phyloP scores from a whole-genome alignment of 1,140 invertebrate species.

The Heliconius congener region DNA sequence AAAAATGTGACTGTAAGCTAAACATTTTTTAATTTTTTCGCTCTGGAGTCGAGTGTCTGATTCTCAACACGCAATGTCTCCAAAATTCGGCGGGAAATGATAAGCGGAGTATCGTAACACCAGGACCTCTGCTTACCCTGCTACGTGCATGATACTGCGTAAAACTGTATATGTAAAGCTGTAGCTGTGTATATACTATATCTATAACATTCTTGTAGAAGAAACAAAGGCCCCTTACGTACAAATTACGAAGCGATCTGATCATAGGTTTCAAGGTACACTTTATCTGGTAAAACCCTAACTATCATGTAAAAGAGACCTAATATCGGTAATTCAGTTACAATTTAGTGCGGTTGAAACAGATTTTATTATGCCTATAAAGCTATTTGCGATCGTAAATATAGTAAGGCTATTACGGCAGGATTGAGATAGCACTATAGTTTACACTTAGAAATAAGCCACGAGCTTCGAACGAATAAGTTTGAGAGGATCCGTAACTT shows the following conservation, averaged over 20 bases:
- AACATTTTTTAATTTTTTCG: too few species aligned
- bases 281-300: background rate
- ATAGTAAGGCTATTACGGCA: background rate
- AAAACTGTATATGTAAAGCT: too few species aligned
- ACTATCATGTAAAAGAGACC: background rate
- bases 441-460: slow-evolving; percentile 10
- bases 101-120: too few species aligned
- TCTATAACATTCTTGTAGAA: too few species aligned
- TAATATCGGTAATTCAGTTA: background rate
- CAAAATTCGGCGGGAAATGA: too few species aligned
- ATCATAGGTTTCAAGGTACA: background rate
- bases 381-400: slow-evolving; percentile 8
- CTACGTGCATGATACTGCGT: too few species aligned
- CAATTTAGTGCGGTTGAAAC: slow-evolving; percentile 1
- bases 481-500: background rate
- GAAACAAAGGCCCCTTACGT: background rate
- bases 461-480: background rate
- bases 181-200: too few species aligned
- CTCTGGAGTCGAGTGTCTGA: too few species aligned
- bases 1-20: too few species aligned
- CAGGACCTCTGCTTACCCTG: too few species aligned
- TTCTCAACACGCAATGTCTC: too few species aligned
- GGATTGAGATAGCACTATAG: slow-evolving; percentile 6
- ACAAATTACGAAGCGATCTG: background rate
- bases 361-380: slow-evolving; percentile 11